These are phyloP conservation scores for Heliconius hewitsoni DNA, from an alignment of 1,140 invertebrate genomes.

Conservation along the genomic window DNA sequence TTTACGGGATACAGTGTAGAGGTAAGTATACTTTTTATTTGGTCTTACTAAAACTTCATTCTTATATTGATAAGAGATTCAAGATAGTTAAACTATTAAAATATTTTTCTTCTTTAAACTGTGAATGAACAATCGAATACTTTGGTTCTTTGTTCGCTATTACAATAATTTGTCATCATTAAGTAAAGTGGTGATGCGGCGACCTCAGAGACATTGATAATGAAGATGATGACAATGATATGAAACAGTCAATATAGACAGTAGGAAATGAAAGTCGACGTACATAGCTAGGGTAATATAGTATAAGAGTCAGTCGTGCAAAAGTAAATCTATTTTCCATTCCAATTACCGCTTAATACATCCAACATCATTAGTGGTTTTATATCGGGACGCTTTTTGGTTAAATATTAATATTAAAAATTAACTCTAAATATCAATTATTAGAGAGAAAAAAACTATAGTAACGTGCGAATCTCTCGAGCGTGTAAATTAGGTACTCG, in stretches of 20 bases:
- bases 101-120: too few species aligned
- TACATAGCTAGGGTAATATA: background rate
- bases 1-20: too few species aligned
- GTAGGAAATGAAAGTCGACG: background rate
- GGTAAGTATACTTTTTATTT: too few species aligned
- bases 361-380: background rate
- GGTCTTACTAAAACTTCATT: background rate
- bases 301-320: background rate
- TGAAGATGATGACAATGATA: too few species aligned
- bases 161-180: too few species aligned
- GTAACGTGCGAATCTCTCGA: background rate
- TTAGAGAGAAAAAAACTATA: background rate
- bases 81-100: background rate
- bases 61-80: background rate
- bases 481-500: too few species aligned
- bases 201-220: too few species aligned
- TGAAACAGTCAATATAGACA: too few species aligned
- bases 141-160: too few species aligned
- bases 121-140: too few species aligned
- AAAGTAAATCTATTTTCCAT: slow-evolving; percentile 4
- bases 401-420: slow-evolving; percentile 12
- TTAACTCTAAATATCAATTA: slow-evolving; percentile 1
- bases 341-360: background rate
- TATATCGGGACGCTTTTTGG: background rate
- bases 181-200: too few species aligned